phyloP scores from a whole-genome alignment of 2,113 vertebrate genomes.

The Seriola quinqueradiata region DNA sequence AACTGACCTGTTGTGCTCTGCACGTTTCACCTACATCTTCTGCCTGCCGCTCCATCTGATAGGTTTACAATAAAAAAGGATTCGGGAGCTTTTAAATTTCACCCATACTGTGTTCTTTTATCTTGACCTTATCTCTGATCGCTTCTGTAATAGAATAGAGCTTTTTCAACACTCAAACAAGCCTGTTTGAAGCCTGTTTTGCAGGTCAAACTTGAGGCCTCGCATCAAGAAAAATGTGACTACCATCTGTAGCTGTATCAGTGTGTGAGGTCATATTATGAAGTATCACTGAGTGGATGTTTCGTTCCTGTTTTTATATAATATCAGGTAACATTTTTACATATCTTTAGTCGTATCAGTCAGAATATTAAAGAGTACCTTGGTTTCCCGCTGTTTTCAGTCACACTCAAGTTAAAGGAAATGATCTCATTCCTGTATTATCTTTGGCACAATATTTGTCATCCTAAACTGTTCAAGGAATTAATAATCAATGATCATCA shows the following conservation, averaged over 20 bases:
- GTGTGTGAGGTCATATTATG: slow-evolving; percentile 16
- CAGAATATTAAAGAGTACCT: slow-evolving; percentile 2
- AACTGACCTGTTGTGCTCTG: slow-evolving; percentile 27
- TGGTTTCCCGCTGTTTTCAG: neutral
- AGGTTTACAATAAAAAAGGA: slow-evolving; percentile 44
- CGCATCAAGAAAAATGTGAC: slow-evolving; percentile 28
- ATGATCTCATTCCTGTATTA: slow-evolving; percentile 14
- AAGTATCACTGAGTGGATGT: slow-evolving; percentile 23
- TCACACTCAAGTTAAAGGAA: neutral
- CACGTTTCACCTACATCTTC: slow-evolving; percentile 33
- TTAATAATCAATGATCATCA: slow-evolving; percentile 50
- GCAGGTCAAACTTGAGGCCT: slow-evolving; percentile 38
- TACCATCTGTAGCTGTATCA: neutral
- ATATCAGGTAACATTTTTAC: neutral
- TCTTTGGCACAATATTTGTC: slow-evolving; percentile 41
- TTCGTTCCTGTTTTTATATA: neutral
- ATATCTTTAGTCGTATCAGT: neutral
- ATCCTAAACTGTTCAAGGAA: slow-evolving; percentile 34
- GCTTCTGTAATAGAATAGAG: slow-evolving; percentile 11
- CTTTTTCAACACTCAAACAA: neutral
- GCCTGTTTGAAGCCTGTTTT: slow-evolving; percentile 44
- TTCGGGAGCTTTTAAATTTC: slow-evolving; percentile 55
- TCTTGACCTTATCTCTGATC: slow-evolving; percentile 70
- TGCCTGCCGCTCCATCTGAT: slow-evolving; percentile 31
- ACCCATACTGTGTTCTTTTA: slow-evolving; percentile 54